These are phyloP conservation scores for Geotria australis DNA, from an alignment of 2,797 vertebrate genomes.

Conservation along the genomic window DNA sequence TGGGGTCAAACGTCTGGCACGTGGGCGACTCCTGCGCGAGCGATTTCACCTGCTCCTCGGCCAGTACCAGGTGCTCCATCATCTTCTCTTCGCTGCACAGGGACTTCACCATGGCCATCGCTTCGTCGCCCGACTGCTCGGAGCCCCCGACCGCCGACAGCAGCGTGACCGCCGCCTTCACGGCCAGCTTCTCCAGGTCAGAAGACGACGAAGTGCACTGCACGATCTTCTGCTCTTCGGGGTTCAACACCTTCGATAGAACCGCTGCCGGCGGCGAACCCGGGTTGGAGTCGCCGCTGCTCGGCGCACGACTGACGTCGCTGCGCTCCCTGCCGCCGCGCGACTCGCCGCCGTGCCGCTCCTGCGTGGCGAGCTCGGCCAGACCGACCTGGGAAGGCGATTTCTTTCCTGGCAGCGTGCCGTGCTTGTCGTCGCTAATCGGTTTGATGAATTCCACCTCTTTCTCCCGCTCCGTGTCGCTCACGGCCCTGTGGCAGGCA, in stretches of 20 bases:
- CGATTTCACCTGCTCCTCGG: not conserved
- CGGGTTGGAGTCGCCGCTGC: not conserved
- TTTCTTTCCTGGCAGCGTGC: not conserved
- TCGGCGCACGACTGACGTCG: no score
- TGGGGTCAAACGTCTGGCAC: not conserved
- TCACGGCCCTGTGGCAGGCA: not conserved
- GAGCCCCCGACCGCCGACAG: not conserved
- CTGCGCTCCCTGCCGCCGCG: no score
- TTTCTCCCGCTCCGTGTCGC: not conserved
- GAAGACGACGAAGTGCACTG: not conserved
- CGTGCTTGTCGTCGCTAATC: not conserved
- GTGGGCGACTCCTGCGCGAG: not conserved
- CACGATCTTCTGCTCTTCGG: not conserved
- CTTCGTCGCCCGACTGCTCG: not conserved
- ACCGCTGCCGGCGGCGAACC: not conserved
- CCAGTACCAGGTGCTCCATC: not conserved
- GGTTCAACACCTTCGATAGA: not conserved
- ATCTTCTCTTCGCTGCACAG: not conserved
- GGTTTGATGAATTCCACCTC: not conserved
- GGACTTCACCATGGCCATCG: not conserved
- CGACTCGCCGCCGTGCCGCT: not conserved
- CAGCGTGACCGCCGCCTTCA: not conserved
- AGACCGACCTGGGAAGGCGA: not conserved
- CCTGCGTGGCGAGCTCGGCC: not conserved
- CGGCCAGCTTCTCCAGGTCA: no score